Base-by-base conservation (phyloP, 2,113 vertebrate genomes). In the Upupa epops region DNA sequence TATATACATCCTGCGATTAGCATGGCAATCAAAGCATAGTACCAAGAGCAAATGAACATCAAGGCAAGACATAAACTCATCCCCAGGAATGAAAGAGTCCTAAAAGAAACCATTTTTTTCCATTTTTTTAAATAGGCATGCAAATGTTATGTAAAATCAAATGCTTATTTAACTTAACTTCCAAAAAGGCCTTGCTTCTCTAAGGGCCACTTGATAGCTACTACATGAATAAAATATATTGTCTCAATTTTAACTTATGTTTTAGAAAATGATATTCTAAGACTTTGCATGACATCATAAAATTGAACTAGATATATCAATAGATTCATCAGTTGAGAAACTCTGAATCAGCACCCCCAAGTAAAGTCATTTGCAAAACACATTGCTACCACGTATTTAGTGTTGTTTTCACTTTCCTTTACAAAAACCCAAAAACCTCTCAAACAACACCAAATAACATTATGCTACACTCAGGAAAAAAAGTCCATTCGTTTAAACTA, bases 11-110 rank as follows among this genome's bases (percentile, higher is more conserved):
- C 96, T 25, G 99, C 99, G 24, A 99, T 98, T 49, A 97, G 97
- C 98, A 99, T 99, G 94, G 99, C 99, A 31, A 98, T 93, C 58
- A 99, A 98, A 12, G 99, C 99, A 25, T 99, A 99, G 96, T 99
- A 98, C 99, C 99, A 99, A 77, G 99, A 99, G 63, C 97, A 99
- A 96, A 99, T 98, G 97, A 99, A 99, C 99, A 99, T 99, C 94
- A 99, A 97, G 29, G 99, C 98, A 48, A 99, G 98, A 96, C 99
- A 99, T 92, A 99, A 98, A 95, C 98, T 99, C 99, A 99, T 99
- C 68, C 99, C 99, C 91, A 99, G 97, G 97, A 99, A 99, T 45
- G 99, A 99, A 13, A 99, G 97, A 17, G 98, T 96, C 99, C 99
- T 99, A 97, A 59, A 95, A 86, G 92, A 80, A 94, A 95, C 40